Base-by-base conservation (phyloP, 2,113 vertebrate species). In the Pachycephala philippinensis region DNA sequence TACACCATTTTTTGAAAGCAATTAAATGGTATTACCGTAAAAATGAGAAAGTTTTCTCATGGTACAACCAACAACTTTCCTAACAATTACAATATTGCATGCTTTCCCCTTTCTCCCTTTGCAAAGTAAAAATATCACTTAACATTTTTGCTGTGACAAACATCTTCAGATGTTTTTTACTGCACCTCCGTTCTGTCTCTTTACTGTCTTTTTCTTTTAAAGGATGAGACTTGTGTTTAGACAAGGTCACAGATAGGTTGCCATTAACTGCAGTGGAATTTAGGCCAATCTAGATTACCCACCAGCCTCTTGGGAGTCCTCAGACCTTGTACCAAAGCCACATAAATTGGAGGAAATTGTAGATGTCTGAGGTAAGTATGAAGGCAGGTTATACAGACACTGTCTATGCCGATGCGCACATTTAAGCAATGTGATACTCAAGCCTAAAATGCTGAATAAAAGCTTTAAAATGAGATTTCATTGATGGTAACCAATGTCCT, bases 331-430 rank as follows among this genome's bases (percentile, higher is more conserved):
- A 78, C 11, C 53, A 72, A 74, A 70, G 24, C 76, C 45, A 56
- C 45, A 65, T 8, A 61, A 54, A 54, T 8, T 37, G 22, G 42
- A 79, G 53, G 23, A 91, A 79, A 39, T 33, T 18, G 20, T 16
- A 71, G 52, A 39, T 26, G 6, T 15, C 50, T 28, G 37, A 47
- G 3, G 5, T 56, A 53, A 78, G 11, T 6, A 37, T 26, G 35
- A 82, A 50, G 24, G 30, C 7, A 60, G 15, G 21, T 80, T 84
- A 71, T 4, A 7, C 4, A 5, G 27, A 70, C 30, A 66, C 6
- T 50, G 44, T 5, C 50, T n/a, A 6, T 11, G 12, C 3, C 18
- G 14, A 33, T 0, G 5, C 37, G 18, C 3, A 10, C 76, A 65
- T 47, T 26, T 76, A 78, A 84, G n/a, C 20, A 80, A 22, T 0